These are phyloP conservation scores for Holocentrus rufus DNA, from an alignment of 2,797 vertebrate genomes.

Conservation along the genomic window DNA sequence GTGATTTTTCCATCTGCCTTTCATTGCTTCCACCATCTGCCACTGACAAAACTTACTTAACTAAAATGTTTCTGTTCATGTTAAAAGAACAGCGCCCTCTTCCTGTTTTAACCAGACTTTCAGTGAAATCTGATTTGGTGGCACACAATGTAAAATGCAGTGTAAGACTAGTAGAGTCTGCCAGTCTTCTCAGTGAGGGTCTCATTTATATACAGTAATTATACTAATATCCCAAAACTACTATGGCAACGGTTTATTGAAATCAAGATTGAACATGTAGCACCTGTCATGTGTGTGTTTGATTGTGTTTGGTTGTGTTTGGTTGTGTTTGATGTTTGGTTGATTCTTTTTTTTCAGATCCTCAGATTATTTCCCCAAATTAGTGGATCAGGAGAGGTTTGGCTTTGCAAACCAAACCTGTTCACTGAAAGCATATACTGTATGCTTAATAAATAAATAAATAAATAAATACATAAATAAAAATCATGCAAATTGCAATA, in stretches of 20 bases:
- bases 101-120: no score
- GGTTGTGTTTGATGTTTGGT: slow-evolving; percentile 4
- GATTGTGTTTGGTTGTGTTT: background rate
- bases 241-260: no score
- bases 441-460: background rate
- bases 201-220: no score
- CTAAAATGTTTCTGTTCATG: no score
- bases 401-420: background rate
- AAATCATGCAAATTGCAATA: background rate
- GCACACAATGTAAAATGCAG: no score
- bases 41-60: no score
- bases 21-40: background rate
- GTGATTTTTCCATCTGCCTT: background rate
- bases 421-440: background rate
- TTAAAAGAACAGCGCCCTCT: no score
- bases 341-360: background rate
- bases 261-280: background rate
- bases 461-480: background rate
- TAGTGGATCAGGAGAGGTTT: background rate
- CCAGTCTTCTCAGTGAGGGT: no score
- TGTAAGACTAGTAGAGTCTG: no score
- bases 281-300: slow-evolving; percentile 12
- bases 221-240: no score
- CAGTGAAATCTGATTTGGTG: no score
- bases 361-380: background rate